Evolutionary conservation across 53 echinoderm and acorn worm species (phyloP).

Genomic region (Echinometra lucunter): DNA sequence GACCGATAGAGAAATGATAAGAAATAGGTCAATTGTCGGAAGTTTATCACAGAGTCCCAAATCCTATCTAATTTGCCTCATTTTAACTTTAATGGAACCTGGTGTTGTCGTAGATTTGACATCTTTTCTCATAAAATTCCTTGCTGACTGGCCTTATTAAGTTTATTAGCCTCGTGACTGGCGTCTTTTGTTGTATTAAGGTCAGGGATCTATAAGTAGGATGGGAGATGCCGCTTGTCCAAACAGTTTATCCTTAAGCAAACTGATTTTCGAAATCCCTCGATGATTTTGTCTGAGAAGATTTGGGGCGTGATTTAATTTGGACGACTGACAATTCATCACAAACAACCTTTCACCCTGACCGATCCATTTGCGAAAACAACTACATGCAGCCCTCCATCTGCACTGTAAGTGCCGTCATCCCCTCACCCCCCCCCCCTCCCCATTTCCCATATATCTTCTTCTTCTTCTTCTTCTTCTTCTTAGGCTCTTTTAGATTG

Average conservation of each 20-base stretch:
- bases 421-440: too few species aligned
- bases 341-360: background rate
- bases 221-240: background rate
- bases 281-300: background rate
- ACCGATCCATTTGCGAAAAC: background rate
- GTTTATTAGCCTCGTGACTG: background rate
- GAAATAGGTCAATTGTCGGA: background rate
- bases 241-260: constrained; percentile 11
- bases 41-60: background rate
- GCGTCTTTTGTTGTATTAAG: background rate
- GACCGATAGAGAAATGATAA: background rate
- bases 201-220: background rate
- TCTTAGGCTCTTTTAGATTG: background rate
- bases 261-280: background rate
- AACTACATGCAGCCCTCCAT: background rate
- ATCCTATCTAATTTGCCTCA: background rate
- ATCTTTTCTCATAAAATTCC: background rate
- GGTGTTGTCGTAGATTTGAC: background rate
- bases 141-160: too few species aligned
- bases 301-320: constrained; percentile 1
- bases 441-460: background rate
- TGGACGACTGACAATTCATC: background rate
- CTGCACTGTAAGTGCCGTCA: background rate
- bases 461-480: background rate
- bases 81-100: too few species aligned